phyloP scores from a whole-genome alignment of 2,888 invertebrate species.

The Folsomia candida region DNA sequence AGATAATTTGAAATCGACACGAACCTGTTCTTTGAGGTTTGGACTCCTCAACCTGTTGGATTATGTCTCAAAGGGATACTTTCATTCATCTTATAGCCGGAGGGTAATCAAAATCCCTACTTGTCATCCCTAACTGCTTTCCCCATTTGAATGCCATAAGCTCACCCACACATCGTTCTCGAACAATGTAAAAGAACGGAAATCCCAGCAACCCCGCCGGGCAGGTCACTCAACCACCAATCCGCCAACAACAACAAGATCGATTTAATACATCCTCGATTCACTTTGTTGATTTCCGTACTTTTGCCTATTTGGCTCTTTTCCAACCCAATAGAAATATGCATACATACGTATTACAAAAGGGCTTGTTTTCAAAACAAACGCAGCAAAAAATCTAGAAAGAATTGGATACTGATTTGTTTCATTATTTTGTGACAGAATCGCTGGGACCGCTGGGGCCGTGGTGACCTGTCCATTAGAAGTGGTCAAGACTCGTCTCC shows the following conservation, averaged over 20 bases:
- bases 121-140: conserved; percentile 51
- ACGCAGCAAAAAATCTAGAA: not conserved
- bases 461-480: conserved; percentile 96
- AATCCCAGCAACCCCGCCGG: no score
- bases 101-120: no score
- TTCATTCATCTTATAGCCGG: conserved; percentile 92
- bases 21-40: conserved; percentile 40
- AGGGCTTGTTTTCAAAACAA: not conserved
- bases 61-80: conserved; percentile 64
- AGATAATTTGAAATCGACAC: not conserved
- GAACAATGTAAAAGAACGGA: no score
- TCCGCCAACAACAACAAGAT: not conserved
- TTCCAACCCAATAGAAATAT: conserved; percentile 3
- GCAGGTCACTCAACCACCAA: not conserved
- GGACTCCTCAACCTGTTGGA: conserved; percentile 22
- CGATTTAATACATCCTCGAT: not conserved
- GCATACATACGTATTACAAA: not conserved
- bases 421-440: conserved; percentile 61
- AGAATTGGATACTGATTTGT: not conserved
- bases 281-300: conserved; percentile 3
- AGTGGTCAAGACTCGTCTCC: conserved; percentile 94
- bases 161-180: not conserved
- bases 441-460: conserved; percentile 94
- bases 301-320: conserved; percentile 7
- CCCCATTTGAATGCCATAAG: not conserved